Conservation (phyloP, 1,140 invertebrate species). For the Globodera rostochiensis region DNA sequence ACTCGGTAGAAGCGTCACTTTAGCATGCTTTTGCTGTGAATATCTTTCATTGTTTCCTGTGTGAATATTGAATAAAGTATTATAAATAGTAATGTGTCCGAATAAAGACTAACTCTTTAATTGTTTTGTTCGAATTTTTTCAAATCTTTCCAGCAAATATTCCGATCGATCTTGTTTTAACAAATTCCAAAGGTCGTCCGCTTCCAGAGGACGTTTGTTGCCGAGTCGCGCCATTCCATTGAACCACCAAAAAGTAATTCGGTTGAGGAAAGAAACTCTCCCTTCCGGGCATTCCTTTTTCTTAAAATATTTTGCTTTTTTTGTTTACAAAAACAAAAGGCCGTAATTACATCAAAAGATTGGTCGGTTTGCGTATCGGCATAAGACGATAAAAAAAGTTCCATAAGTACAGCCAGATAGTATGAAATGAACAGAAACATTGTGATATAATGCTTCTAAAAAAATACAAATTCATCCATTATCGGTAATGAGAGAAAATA, state of each 20-base stretch:
- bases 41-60: conserved; percentile 60
- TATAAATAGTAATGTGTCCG: too few species aligned
- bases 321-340: conserved; percentile 12
- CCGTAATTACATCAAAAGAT: conserved; percentile 13
- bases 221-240: conserved; percentile 70
- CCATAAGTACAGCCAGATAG: conserved; percentile 12
- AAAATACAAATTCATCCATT: neutral
- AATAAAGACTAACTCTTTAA: neutral
- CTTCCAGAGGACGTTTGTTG: conserved; percentile 73
- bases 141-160: conserved; percentile 80
- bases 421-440: conserved; percentile 24
- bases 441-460: conserved; percentile 1
- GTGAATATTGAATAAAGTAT: conserved; percentile 77
- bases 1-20: neutral
- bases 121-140: conserved; percentile 65
- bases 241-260: conserved; percentile 89
- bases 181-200: conserved; percentile 84
- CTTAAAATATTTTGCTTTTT: conserved; percentile 27
- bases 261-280: conserved; percentile 81
- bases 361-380: conserved; percentile 12
- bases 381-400: conserved; percentile 16
- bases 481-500: too few species aligned
- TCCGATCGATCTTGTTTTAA: conserved; percentile 80
- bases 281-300: conserved; percentile 78
- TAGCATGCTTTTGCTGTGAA: neutral